Percentiles rank a stretch among this genome's conserved stretches.
Conservation (phyloP, 2,888 invertebrate species). For the Napeogenes inachia region DNA sequence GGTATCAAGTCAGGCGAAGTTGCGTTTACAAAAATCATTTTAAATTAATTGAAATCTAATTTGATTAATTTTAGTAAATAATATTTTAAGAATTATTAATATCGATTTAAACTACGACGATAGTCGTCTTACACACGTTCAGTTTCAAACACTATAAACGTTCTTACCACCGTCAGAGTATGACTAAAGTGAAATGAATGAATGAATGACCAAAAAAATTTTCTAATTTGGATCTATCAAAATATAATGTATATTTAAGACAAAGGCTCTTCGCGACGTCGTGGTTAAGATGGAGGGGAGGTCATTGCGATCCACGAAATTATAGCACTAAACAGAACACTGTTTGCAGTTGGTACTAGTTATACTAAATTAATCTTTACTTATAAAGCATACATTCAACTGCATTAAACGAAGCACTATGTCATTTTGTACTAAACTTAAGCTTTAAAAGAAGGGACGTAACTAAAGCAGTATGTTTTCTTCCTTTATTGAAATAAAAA, state of each 20-base stretch:
- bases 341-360: slow-evolving; percentile 19
- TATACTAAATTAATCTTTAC: neutral
- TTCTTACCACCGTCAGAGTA: neutral
- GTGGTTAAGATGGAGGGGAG: neutral
- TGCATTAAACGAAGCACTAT: neutral
- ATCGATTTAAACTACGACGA: too few relatives aligned
- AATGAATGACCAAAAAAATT: neutral
- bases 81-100: too few relatives aligned
- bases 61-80: too few relatives aligned
- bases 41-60: too few relatives aligned
- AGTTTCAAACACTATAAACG: neutral
- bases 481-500: too few relatives aligned
- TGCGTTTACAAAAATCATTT: too few relatives aligned
- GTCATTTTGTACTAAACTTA: neutral
- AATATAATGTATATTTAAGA: slow-evolving; percentile 21
- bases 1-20: slow-evolving; percentile 2
- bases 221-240: slow-evolving; percentile 9
- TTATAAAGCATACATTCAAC: neutral
- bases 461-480: neutral
- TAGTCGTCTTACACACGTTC: too few relatives aligned
- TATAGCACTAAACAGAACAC: slow-evolving; percentile 23
- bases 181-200: slow-evolving; percentile 4
- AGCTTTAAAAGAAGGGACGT: too few relatives aligned
- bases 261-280: slow-evolving; percentile 10
- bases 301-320: slow-evolving; percentile 8